These are phyloP conservation scores for Melitaea cinxia DNA, from an alignment of 1,140 invertebrate species.

Conservation along the genomic window DNA sequence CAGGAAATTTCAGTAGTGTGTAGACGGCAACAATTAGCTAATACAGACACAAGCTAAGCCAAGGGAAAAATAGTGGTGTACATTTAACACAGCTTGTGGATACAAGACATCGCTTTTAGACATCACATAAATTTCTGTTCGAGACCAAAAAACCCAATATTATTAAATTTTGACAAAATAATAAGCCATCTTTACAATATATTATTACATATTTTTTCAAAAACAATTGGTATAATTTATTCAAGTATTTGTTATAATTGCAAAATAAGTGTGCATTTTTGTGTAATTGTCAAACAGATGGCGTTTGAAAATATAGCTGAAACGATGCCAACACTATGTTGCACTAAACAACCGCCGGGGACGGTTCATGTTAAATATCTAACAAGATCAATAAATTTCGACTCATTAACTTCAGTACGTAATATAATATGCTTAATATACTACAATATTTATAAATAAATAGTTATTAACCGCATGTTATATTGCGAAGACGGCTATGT, in stretches of 20 bases:
- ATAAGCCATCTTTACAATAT: conserved; percentile 6
- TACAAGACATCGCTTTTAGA: conserved; percentile 59
- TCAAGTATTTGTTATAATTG: background rate
- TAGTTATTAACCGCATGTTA: no score
- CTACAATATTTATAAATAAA: background rate
- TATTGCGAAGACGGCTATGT: background rate
- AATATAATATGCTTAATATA: background rate
- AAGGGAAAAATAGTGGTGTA: conserved; percentile 38
- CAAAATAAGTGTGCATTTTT: background rate
- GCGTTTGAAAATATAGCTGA: conserved; percentile 32
- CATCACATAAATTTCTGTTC: conserved; percentile 46
- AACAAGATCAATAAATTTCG: conserved; percentile 35
- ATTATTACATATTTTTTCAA: background rate
- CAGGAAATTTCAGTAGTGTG: conserved; percentile 30
- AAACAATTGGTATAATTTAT: no score
- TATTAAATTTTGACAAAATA: conserved; percentile 1
- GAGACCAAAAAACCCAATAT: conserved; percentile 63
- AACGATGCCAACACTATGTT: conserved; percentile 48
- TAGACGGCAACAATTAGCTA: conserved; percentile 27
- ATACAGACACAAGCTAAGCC: conserved; percentile 70
- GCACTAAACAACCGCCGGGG: conserved; percentile 37
- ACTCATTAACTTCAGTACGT: conserved; percentile 15
- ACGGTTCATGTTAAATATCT: conserved; percentile 31
- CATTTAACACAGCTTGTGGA: conserved; percentile 61
- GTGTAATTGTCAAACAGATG: conserved; percentile 19